Evolutionary conservation across 1,140 invertebrate species (phyloP).

Genomic region (Pseudomyrmex dendroicus): DNA sequence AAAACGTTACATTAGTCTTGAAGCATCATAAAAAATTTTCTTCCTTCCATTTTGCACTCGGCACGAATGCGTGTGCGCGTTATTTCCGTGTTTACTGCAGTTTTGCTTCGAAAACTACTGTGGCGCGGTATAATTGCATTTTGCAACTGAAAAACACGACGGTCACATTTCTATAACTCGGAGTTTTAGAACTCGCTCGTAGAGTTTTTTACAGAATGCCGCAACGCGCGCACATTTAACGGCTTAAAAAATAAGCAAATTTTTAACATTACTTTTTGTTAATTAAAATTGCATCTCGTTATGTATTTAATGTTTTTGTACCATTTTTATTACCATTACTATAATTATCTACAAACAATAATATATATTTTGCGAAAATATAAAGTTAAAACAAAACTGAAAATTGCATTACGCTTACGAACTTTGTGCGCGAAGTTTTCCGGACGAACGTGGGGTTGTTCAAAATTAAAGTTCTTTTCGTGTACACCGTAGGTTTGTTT

Average conservation of each 20-base stretch:
- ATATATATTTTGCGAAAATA: background rate
- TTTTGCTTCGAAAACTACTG: background rate
- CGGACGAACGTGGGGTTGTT: background rate
- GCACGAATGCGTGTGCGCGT: slow-evolving; percentile 10
- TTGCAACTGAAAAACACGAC: slow-evolving; percentile 30
- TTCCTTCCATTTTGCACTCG: background rate
- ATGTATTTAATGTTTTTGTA: too few species aligned
- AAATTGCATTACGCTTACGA: background rate
- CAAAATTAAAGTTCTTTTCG: slow-evolving; percentile 20
- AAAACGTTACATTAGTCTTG: slow-evolving; percentile 49
- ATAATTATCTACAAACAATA: too few species aligned
- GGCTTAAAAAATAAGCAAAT: slow-evolving; percentile 1
- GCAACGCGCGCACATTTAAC: background rate
- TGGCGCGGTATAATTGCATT: slow-evolving; percentile 29
- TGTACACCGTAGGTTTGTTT: background rate
- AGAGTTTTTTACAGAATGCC: background rate
- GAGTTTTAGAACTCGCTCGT: slow-evolving; percentile 11
- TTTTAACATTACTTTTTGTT: background rate
- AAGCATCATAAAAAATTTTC: slow-evolving; percentile 18
- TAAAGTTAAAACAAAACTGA: background rate
- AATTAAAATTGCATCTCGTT: background rate
- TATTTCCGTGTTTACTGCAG: slow-evolving; percentile 37
- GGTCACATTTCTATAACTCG: slow-evolving; percentile 33
- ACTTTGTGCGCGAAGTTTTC: background rate
- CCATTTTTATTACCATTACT: too few species aligned